A percentile compares a stretch with the other conserved stretches of the same genome.
phyloP scores from a whole-genome alignment of 2,888 invertebrate species.

The Spatulosminthurus flaviceps region DNA sequence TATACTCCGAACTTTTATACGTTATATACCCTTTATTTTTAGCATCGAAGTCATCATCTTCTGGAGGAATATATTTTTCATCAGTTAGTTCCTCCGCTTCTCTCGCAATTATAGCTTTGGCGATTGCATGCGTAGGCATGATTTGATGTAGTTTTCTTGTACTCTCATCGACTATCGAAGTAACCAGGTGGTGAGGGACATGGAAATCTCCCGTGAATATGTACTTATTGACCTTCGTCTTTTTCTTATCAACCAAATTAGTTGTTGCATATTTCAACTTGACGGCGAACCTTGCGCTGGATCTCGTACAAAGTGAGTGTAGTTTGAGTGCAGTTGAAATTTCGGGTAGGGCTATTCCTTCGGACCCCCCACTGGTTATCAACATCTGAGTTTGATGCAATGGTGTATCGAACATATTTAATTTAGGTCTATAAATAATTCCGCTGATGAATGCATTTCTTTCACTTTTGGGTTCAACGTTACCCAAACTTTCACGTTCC shows the following conservation, averaged over 20 bases:
- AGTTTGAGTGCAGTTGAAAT: conserved; percentile 39
- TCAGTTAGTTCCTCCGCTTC: not conserved
- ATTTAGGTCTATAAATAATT: conserved; percentile 4
- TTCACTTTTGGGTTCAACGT: conserved; percentile 22
- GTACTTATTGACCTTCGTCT: conserved; percentile 54
- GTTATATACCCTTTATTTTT: too few species aligned
- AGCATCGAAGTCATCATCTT: too few species aligned
- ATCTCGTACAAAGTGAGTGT: conserved; percentile 46
- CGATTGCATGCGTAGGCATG: not conserved
- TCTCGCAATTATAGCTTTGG: not conserved
- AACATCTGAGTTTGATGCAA: conserved; percentile 22
- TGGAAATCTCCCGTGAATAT: conserved; percentile 1
- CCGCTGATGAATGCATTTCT: conserved; percentile 25
- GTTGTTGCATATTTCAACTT: conserved; percentile 43
- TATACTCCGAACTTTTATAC: too few species aligned
- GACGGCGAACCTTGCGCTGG: conserved; percentile 44
- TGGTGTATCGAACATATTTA: conserved; percentile 31
- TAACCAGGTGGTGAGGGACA: not conserved
- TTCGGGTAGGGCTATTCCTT: conserved; percentile 47
- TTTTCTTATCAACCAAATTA: conserved; percentile 48
- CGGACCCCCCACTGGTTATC: conserved; percentile 36
- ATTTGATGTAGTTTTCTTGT: not conserved
- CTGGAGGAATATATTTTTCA: not conserved
- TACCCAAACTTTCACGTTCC: conserved; percentile 36
- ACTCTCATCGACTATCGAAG: not conserved